A percentile compares a stretch with the other conserved stretches of the same genome.
Conservation (phyloP, 2,888 invertebrate genomes). For the Malachius bipustulatus region DNA sequence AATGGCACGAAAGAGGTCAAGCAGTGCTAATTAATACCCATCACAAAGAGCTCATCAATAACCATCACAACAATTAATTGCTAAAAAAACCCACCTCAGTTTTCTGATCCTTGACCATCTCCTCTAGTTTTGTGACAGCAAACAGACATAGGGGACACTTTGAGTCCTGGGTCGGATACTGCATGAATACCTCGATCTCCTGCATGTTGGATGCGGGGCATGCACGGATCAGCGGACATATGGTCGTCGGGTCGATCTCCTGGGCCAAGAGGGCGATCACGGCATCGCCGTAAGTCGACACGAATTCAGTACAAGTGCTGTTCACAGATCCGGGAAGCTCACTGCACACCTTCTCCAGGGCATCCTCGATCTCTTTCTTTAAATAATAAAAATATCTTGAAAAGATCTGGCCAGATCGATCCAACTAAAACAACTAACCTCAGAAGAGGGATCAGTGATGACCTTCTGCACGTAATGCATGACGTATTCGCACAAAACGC, state of each 20-base stretch:
- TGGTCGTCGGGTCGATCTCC: slow-evolving; percentile 61
- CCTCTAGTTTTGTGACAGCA: slow-evolving; percentile 65
- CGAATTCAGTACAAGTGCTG: slow-evolving; percentile 59
- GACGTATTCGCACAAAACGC: slow-evolving; percentile 73
- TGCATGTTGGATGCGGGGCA: slow-evolving; percentile 47
- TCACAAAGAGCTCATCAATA: no score
- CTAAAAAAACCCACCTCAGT: slow-evolving; percentile 60
- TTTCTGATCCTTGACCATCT: slow-evolving; percentile 57
- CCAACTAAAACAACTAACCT: slow-evolving; percentile 45
- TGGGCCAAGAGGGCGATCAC: slow-evolving; percentile 67
- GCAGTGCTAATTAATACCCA: no score
- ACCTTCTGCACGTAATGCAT: slow-evolving; percentile 66
- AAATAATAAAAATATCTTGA: slow-evolving; percentile 17
- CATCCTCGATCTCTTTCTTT: slow-evolving; percentile 55
- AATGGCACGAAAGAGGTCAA: no score
- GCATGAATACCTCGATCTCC: slow-evolving; percentile 43
- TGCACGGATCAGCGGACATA: slow-evolving; percentile 60
- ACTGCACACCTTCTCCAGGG: slow-evolving; percentile 57
- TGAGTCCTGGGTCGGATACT: slow-evolving; percentile 42
- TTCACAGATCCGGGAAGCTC: slow-evolving; percentile 50
- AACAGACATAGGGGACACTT: slow-evolving; percentile 77
- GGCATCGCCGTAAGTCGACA: slow-evolving; percentile 67
- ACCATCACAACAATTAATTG: no score
- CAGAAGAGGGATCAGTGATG: slow-evolving; percentile 54
- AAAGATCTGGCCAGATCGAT: not conserved